Evolutionary conservation across 2,797 vertebrate species (phyloP), one percentile per base, ranked within the genome.

Genomic region (Alcedo quadribrachys): DNA sequence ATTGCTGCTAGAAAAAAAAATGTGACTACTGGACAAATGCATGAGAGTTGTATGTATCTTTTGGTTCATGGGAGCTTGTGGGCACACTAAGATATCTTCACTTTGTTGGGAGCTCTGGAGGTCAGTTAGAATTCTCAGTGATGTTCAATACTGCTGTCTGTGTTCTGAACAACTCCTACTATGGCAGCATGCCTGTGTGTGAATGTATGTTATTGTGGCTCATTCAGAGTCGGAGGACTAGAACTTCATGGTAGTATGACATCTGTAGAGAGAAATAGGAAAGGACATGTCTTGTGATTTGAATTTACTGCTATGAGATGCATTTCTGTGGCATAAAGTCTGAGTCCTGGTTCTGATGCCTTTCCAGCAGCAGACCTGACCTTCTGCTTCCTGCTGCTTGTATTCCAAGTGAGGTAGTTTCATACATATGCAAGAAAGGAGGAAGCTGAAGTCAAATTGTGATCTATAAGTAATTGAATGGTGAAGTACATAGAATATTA

Each of bases 311-410:
- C 66, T 55, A 4, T 30, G 45, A 68, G 46, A 30, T 57, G 6
- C 24, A 18, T 6, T 37, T 69, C 37, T 42, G 16, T 79, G 62
- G 11, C 46, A 28, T 10, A 15, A 62, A 45, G 32, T 55, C 17
- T 0, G 1, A 33, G 27, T 27, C 17, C 66, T 65, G 9, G 16
- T 22, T 73, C 24, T 1, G 1, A 8, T 73, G n/a, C 21, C 32
- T 83, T 71, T 54, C 74, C 74, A 86, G 54, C n/a, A 71, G 15
- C 9, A 51, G 28, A 55, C 40, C 11, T 54, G 27, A 51, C 9
- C 19, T 15, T 30, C 12, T 67, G 2, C 43, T 89, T 79, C 53
- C 33, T 55, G 22, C 80, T 53, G 63, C 24, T 66, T 61, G 14
- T 69, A 30, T 66, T 89, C 15, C 28, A 54, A 53, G 25, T 40